phyloP scores from a whole-genome alignment of 2,797 vertebrate species.

The Lepidocolaptes lacrymiger region DNA sequence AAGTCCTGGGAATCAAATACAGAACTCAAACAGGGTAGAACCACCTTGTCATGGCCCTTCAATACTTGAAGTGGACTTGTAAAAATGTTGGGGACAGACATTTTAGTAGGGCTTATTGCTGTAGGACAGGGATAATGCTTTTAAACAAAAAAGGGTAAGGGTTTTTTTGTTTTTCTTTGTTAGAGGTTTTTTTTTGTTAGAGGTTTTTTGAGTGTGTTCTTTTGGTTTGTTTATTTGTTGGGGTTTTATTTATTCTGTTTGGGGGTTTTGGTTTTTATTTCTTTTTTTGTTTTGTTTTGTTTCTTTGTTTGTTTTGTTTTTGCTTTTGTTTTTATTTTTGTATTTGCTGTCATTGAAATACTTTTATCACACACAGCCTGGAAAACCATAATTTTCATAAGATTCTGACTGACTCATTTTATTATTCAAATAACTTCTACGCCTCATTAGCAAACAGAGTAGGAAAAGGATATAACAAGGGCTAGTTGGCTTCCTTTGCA shows the following conservation, averaged over 20 bases:
- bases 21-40: background rate
- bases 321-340: background rate
- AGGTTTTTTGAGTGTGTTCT: background rate
- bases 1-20: background rate
- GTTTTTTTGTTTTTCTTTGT: too few species aligned
- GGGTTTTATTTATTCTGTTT: too few species aligned
- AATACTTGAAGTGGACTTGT: background rate
- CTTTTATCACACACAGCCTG: background rate
- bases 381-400: background rate
- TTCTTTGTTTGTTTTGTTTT: too few species aligned
- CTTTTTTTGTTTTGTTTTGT: too few species aligned
- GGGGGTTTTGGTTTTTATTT: too few species aligned
- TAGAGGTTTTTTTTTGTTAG: background rate
- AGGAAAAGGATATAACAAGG: background rate
- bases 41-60: background rate
- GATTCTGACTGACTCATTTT: background rate
- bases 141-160: background rate
- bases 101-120: background rate
- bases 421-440: background rate
- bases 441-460: background rate
- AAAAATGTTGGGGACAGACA: background rate
- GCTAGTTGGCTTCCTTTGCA: background rate
- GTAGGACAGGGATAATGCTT: background rate
- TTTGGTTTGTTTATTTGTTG: too few species aligned
- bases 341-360: background rate